Base-by-base conservation (phyloP, 2,888 invertebrate species). In the Xylota segnis region DNA sequence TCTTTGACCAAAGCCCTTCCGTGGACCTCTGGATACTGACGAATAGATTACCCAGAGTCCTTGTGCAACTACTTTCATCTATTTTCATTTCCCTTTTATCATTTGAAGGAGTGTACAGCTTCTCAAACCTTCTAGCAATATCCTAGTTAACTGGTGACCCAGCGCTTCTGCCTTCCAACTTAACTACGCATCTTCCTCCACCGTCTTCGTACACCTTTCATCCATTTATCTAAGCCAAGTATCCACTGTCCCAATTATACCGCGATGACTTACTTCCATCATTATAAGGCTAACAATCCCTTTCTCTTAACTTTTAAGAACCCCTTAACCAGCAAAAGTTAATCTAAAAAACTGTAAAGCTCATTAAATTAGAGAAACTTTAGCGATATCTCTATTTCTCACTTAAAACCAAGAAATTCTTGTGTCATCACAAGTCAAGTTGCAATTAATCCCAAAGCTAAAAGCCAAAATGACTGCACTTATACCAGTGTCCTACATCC, bases 401-500 rank as follows among this genome's bases (percentile, higher is more conserved):
- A 34, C 34, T 34, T 34, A 34, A 23, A 37, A 14, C 27, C n/a
- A 1, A 52, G 27, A 12, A 12, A 52, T 32, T 56, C 54, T 54
- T 54, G 5, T 56, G 32, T 12, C 37, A 66, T 52, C 63, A 65
- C 72, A 78, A 78, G 63, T 71, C 54, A 65, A 72, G 63, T 63
- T 72, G 52, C 78, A 78, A 78, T 65, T 63, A 72, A 72, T 65
- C 37, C 40, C 65, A 45, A 65, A 45, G 71, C 61, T 70, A 37
- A 56, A 59, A 79, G 43, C 54, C 27, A 71, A 72, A 74, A 66
- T 32, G 37, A 58, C 32, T 79, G 50, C 65, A 79, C 65, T 74
- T 66, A 40, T 43, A 52, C 58, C 68, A 81, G 66, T 75, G 75
- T 61, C 61, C 75, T 75, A 68, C 59, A 68, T 81, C 75, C 79